phyloP scores from a whole-genome alignment of 1,140 invertebrate species.

The Dermatophagoides farinae region DNA sequence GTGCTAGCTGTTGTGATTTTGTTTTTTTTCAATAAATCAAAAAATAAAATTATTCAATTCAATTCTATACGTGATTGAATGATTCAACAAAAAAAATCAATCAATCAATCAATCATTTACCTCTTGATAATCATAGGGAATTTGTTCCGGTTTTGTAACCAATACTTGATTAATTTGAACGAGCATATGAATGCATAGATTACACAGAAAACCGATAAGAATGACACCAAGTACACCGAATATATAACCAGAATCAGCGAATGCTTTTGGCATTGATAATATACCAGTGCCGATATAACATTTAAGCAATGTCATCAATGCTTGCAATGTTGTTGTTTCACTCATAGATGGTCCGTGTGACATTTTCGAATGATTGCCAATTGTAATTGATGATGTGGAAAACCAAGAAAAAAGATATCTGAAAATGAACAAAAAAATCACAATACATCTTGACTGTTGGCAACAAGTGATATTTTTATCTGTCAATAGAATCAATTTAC shows the following conservation, averaged over 20 bases:
- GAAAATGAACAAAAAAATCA: no score
- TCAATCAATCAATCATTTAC: constrained; percentile 30
- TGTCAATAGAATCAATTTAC: no score
- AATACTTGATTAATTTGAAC: constrained; percentile 30
- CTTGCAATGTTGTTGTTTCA: background rate
- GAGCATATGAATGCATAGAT: constrained; percentile 67
- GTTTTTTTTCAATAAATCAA: background rate
- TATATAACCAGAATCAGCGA: constrained; percentile 45
- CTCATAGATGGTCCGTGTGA: background rate
- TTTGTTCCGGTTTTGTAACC: background rate
- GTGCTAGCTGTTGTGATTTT: constrained; percentile 6
- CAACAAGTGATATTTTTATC: no score
- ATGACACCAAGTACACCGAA: constrained; percentile 50
- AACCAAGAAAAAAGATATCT: no score
- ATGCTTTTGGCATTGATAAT: constrained; percentile 69
- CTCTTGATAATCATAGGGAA: constrained; percentile 43
- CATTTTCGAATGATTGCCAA: no score
- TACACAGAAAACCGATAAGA: constrained; percentile 51
- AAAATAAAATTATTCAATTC: background rate
- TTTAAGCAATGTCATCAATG: constrained; percentile 56
- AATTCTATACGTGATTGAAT: background rate
- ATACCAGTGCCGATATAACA: constrained; percentile 74
- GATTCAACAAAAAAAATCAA: background rate
- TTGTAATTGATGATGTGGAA: background rate
- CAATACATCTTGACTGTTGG: no score